Conservation (phyloP, 2,113 vertebrate species). For the Charadrius vociferus region DNA sequence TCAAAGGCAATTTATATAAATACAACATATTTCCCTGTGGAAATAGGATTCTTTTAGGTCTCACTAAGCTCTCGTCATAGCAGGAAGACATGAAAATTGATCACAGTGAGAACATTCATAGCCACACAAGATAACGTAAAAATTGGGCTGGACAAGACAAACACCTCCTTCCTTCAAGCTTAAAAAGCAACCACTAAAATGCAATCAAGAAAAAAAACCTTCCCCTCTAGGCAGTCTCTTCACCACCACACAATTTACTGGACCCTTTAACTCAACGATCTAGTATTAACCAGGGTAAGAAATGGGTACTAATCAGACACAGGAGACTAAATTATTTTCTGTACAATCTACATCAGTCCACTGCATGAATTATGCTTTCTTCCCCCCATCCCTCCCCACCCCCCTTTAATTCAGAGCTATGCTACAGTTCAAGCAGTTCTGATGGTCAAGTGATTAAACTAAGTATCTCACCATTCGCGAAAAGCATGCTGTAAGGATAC, state of each 20-base stretch:
- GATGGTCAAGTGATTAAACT: neutral
- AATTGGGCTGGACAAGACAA: neutral
- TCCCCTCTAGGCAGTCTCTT: neutral
- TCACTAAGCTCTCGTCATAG: neutral
- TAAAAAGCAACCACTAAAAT: neutral
- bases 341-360: neutral
- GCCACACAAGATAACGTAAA: neutral
- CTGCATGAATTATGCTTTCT: rapidly evolving
- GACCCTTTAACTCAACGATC: neutral
- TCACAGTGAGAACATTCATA: neutral
- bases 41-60: neutral
- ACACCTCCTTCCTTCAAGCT: neutral
- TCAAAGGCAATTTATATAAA: neutral
- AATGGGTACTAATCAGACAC: neutral
- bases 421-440: neutral
- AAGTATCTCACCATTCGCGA: conserved; percentile 91
- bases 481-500: conserved; percentile 95
- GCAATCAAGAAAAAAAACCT: neutral
- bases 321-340: neutral
- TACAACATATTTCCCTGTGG: neutral
- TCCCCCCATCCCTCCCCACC: no score
- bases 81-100: neutral
- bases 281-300: neutral
- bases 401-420: neutral
- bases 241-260: neutral